Conservation (phyloP, 2,888 invertebrate genomes). For the Oscheius onirici region DNA sequence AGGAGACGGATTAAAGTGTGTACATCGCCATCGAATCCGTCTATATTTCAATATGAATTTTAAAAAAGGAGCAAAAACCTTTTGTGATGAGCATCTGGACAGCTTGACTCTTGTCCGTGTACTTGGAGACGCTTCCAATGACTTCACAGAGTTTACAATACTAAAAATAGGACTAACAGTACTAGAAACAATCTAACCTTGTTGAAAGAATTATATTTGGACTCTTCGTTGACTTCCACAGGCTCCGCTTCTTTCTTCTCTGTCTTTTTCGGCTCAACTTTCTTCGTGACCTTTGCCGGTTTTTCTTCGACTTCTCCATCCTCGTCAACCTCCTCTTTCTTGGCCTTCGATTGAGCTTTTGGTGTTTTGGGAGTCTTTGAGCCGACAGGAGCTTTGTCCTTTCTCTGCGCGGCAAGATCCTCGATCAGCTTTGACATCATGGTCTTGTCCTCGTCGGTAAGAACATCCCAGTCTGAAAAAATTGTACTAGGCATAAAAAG, state of each 20-base stretch:
- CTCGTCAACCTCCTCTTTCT: background rate
- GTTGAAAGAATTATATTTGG: conserved; percentile 47
- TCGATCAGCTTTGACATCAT: conserved; percentile 49
- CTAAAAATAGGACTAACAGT: conserved; percentile 33
- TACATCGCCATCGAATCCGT: conserved; percentile 51
- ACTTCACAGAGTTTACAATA: conserved; percentile 57
- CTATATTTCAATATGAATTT: conserved; percentile 23
- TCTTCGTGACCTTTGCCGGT: conserved; percentile 28
- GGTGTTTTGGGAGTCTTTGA: conserved; percentile 41
- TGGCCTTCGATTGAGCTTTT: background rate
- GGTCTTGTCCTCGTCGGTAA: conserved; percentile 42
- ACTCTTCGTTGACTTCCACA: conserved; percentile 35
- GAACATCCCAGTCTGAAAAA: conserved; percentile 34
- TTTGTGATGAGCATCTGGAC: conserved; percentile 43
- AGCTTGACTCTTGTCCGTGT: conserved; percentile 46
- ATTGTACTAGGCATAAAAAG: background rate
- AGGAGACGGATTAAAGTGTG: conserved; percentile 83
- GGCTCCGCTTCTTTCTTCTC: conserved; percentile 19
- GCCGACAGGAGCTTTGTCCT: conserved; percentile 34
- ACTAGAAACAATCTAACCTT: conserved; percentile 33
- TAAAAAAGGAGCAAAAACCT: conserved; percentile 27
- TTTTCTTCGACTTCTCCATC: background rate
- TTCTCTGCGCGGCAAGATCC: conserved; percentile 43
- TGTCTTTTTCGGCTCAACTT: conserved; percentile 31
- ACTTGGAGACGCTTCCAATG: conserved; percentile 40